Conservation (phyloP, 1,140 invertebrate species). For the Hylaeus anthracinus region DNA sequence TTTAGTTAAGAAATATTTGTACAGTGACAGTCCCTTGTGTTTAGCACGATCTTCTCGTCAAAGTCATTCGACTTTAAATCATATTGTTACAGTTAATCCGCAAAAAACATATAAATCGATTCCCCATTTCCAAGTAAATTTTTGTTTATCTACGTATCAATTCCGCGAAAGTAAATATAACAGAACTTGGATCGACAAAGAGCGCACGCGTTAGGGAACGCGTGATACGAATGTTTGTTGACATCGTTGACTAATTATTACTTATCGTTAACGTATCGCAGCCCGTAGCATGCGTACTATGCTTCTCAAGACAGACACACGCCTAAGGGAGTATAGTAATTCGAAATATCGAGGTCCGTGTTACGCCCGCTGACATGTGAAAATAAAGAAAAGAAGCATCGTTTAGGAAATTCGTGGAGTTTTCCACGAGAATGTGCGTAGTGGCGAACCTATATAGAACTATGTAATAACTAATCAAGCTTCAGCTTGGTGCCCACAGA, state of each 20-base stretch:
- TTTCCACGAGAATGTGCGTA: slow-evolving; percentile 19
- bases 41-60: neutral
- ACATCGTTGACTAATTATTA: slow-evolving; percentile 4
- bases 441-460: too few relatives aligned
- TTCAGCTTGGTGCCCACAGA: too few relatives aligned
- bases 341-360: neutral
- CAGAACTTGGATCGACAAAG: neutral
- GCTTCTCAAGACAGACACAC: neutral
- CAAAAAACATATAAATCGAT: neutral
- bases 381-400: neutral
- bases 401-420: slow-evolving; percentile 22
- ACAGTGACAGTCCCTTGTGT: neutral
- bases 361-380: neutral
- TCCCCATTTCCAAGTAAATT: neutral
- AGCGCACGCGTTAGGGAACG: neutral
- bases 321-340: neutral
- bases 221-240: slow-evolving; percentile 1
- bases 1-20: neutral
- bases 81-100: neutral
- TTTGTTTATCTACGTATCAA: neutral
- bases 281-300: neutral
- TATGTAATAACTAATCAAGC: too few relatives aligned
- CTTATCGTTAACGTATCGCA: neutral
- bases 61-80: neutral
- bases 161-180: too few relatives aligned